phyloP scores from a whole-genome alignment of 1,140 invertebrate genomes.

The Drosophila obscura region DNA sequence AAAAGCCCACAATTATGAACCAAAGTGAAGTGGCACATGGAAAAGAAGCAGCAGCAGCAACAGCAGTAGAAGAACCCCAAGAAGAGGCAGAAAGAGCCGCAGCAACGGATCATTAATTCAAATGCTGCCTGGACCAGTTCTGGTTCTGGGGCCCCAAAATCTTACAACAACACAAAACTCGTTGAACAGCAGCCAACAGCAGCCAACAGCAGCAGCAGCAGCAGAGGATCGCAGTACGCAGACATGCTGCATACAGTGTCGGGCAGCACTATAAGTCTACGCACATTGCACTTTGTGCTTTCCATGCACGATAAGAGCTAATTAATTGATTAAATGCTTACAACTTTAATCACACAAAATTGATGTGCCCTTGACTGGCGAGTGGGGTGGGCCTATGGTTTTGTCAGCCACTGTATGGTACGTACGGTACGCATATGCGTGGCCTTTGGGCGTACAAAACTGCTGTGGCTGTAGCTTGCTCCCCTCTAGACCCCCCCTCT shows the following conservation, averaged over 20 bases:
- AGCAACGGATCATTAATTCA: conserved; percentile 77
- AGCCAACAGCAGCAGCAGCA: too few relatives aligned
- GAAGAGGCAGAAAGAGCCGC: conserved; percentile 43
- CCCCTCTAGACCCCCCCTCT: conserved; percentile 4
- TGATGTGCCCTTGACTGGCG: too few relatives aligned
- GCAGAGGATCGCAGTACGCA: conserved; percentile 62
- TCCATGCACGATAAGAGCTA: too few relatives aligned
- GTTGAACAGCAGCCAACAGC: conserved; percentile 14
- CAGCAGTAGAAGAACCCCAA: conserved; percentile 29
- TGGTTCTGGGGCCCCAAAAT: conserved; percentile 41
- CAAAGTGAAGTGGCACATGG: conserved; percentile 31
- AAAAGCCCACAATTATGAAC: neutral
- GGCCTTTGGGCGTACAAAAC: conserved; percentile 52
- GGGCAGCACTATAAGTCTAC: neutral
- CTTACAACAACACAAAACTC: conserved; percentile 28
- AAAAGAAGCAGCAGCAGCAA: conserved; percentile 14
- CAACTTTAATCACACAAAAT: too few relatives aligned
- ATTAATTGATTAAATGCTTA: too few relatives aligned
- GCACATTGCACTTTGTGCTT: neutral
- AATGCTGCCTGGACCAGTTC: conserved; percentile 80
- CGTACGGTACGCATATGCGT: conserved; percentile 27
- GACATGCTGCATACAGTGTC: conserved; percentile 9
- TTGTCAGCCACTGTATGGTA: neutral
- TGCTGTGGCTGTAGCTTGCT: neutral
- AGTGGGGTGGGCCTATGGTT: neutral